Percentiles rank a stretch among this genome's conserved stretches.
Evolutionary conservation across 2,888 invertebrate genomes (phyloP).

Genomic region (Drosophila lacicola): DNA sequence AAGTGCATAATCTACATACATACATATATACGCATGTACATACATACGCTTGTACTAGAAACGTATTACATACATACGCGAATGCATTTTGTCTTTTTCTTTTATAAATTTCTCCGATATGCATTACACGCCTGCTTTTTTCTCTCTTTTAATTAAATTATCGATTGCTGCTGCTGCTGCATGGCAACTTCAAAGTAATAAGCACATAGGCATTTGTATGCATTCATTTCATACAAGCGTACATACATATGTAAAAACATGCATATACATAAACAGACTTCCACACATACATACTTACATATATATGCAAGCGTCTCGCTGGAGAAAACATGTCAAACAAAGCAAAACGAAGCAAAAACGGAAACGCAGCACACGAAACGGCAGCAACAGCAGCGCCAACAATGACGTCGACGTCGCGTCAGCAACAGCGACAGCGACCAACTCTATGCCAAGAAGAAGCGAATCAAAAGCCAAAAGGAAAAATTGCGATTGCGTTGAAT

Average conservation of each 20-base stretch:
- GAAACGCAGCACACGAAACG: slow-evolving; percentile 57
- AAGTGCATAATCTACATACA: too few relatives aligned
- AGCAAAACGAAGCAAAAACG: slow-evolving; percentile 62
- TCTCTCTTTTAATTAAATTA: slow-evolving; percentile 67
- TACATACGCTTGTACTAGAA: neutral
- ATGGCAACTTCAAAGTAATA: slow-evolving; percentile 62
- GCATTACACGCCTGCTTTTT: slow-evolving; percentile 30
- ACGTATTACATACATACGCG: neutral
- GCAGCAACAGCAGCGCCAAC: slow-evolving; percentile 20
- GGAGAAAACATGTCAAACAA: slow-evolving; percentile 71
- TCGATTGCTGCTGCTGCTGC: slow-evolving; percentile 56
- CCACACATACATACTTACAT: neutral
- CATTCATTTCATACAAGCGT: neutral
- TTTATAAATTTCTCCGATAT: slow-evolving; percentile 41
- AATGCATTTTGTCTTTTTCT: slow-evolving; percentile 16
- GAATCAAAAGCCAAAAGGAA: slow-evolving; percentile 69
- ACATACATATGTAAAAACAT: slow-evolving; percentile 1
- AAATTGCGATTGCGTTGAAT: slow-evolving; percentile 71
- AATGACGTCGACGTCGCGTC: slow-evolving; percentile 11
- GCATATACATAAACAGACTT: neutral
- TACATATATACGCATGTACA: neutral
- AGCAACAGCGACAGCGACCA: slow-evolving; percentile 16
- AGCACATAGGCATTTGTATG: slow-evolving; percentile 33
- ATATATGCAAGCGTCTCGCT: slow-evolving; percentile 35
- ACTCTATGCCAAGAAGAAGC: slow-evolving; percentile 39